Percentiles rank a stretch among this genome's conserved stretches.
Evolutionary conservation across 2,888 invertebrate genomes (phyloP).

Genomic region (Malthinus seriepunctatus): DNA sequence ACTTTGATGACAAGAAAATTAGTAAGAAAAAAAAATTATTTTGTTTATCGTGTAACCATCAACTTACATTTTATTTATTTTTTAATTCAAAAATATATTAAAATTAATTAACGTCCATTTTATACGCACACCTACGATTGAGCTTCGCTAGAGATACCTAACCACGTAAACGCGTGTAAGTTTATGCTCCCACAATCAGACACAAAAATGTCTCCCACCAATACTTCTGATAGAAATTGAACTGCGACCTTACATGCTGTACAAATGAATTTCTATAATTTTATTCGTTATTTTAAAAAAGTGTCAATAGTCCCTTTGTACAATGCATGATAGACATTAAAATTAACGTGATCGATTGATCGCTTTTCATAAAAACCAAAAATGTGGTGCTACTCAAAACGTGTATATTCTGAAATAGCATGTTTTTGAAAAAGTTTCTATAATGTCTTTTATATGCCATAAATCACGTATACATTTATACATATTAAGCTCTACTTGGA

Average conservation of each 20-base stretch:
- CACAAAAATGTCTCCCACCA: conserved; percentile 9
- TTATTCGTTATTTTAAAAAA: too few species aligned
- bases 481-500: too few species aligned
- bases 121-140: neutral
- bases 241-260: conserved; percentile 11
- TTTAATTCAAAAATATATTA: neutral
- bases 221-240: conserved; percentile 8
- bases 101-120: neutral
- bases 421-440: too few species aligned
- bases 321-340: neutral
- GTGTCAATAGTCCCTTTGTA: neutral
- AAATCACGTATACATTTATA: too few species aligned
- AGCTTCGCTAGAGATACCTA: neutral
- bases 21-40: neutral
- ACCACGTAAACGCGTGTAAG: neutral
- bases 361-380: too few species aligned
- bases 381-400: too few species aligned
- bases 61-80: neutral
- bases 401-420: too few species aligned
- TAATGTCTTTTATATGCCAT: too few species aligned
- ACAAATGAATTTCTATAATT: too few species aligned
- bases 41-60: neutral
- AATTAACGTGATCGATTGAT: neutral
- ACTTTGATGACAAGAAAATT: neutral
- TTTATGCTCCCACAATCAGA: neutral